A percentile compares a stretch with the other conserved stretches of the same genome.
Conservation (phyloP, 2,113 vertebrate genomes). For the Gracilinanus agilis region DNA sequence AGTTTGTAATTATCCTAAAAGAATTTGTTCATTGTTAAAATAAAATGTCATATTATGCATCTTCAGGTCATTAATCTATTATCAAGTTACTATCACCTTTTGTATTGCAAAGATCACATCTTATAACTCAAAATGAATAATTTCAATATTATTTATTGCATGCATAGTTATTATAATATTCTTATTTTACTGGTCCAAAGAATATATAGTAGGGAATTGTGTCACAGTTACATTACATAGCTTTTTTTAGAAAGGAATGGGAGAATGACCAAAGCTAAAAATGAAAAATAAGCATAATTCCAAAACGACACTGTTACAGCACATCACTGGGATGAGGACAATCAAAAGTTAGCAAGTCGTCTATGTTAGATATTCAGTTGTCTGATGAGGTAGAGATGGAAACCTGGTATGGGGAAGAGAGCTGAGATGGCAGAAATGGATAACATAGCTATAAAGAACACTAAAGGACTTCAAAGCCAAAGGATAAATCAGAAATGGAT, state of each 20-base stretch:
- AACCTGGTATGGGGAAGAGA: background rate
- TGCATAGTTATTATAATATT: background rate
- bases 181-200: background rate
- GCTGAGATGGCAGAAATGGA: background rate
- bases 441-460: background rate
- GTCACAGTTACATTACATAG: background rate
- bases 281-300: background rate
- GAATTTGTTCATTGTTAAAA: background rate
- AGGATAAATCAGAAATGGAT: background rate
- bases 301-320: background rate
- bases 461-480: background rate
- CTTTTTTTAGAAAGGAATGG: background rate
- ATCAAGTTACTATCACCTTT: background rate
- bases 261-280: background rate
- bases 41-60: background rate
- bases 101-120: too few species aligned
- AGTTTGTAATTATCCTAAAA: background rate
- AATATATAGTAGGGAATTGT: background rate
- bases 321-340: background rate
- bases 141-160: background rate
- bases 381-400: background rate
- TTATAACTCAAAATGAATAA: background rate
- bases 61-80: background rate
- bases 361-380: background rate
- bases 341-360: background rate